A percentile compares a stretch with the other conserved stretches of the same genome.
Conservation (phyloP, 2,113 vertebrate genomes). For the Oreochromis tanganicae region DNA sequence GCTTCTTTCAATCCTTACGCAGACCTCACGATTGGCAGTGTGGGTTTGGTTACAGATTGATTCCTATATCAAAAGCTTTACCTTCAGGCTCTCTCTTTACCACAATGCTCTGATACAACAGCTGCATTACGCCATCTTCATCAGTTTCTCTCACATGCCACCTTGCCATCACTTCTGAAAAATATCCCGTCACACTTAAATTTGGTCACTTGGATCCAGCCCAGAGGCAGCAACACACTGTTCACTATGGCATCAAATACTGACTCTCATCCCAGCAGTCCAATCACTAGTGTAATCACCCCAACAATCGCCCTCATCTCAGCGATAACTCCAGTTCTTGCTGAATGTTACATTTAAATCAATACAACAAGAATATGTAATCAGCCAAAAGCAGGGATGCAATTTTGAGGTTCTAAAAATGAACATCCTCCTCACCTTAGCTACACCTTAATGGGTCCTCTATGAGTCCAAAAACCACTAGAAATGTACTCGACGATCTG, state of each 20-base stretch:
- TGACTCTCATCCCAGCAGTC: not conserved
- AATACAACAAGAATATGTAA: not conserved
- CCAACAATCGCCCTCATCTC: not conserved
- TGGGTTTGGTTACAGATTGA: not conserved
- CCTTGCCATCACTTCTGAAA: not conserved
- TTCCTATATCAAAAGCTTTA: not conserved
- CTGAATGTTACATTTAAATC: not conserved
- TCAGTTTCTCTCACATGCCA: not conserved
- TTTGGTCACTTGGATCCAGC: not conserved
- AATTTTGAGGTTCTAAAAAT: not conserved
- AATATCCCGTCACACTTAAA: not conserved
- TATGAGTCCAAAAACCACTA: not conserved
- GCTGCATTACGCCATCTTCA: not conserved
- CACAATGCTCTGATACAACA: not conserved
- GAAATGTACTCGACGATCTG: not conserved
- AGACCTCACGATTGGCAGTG: not conserved
- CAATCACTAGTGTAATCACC: not conserved
- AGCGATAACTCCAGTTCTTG: not conserved
- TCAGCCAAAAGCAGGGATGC: not conserved
- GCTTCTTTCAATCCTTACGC: not conserved
- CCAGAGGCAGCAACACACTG: not conserved
- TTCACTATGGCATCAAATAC: not conserved
- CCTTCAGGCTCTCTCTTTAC: not conserved
- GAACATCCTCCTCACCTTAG: not conserved
- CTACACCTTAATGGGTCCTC: not conserved